Percentiles rank a stretch among this genome's conserved stretches.
phyloP scores from a whole-genome alignment of 2,888 invertebrate species.

The Amitus sp. region DNA sequence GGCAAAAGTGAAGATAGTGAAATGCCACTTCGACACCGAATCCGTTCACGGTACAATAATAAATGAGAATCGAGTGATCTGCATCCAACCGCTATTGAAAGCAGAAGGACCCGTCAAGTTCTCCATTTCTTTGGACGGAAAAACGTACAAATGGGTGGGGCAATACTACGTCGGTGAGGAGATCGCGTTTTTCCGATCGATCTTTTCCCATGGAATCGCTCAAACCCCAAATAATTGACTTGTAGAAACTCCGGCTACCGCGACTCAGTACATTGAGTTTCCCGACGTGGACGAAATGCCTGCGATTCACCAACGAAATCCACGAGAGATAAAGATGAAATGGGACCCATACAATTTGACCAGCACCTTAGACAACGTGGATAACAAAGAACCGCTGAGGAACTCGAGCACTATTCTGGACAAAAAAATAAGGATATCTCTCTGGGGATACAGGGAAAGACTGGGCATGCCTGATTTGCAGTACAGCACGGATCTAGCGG shows the following conservation, averaged over 20 bases:
- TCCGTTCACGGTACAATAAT: slow-evolving; percentile 81
- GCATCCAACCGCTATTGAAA: slow-evolving; percentile 86
- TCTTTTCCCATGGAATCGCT: too few species aligned
- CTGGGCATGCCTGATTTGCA: slow-evolving; percentile 84
- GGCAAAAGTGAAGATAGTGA: slow-evolving; percentile 78
- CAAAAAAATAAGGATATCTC: slow-evolving; percentile 77
- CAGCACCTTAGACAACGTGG: slow-evolving; percentile 74
- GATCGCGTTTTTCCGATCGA: too few species aligned
- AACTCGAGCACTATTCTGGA: slow-evolving; percentile 26
- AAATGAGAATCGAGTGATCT: slow-evolving; percentile 85
- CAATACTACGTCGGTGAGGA: slow-evolving; percentile 88
- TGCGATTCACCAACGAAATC: slow-evolving; percentile 74
- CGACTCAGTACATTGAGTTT: slow-evolving; percentile 87
- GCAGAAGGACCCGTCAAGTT: slow-evolving; percentile 91
- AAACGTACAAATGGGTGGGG: slow-evolving; percentile 88
- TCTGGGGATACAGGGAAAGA: slow-evolving; percentile 91
- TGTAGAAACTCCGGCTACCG: slow-evolving; percentile 87
- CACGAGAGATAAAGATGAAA: slow-evolving; percentile 79
- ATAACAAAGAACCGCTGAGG: slow-evolving; percentile 21
- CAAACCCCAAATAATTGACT: background rate
- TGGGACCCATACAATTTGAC: slow-evolving; percentile 91
- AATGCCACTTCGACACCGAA: slow-evolving; percentile 86
- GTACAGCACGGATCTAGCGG: slow-evolving; percentile 81
- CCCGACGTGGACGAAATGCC: too few species aligned
- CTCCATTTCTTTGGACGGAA: slow-evolving; percentile 80